Percentiles rank a stretch among this genome's conserved stretches.
Conservation (phyloP, 2,888 invertebrate genomes). For the Caradrina kadenii region DNA sequence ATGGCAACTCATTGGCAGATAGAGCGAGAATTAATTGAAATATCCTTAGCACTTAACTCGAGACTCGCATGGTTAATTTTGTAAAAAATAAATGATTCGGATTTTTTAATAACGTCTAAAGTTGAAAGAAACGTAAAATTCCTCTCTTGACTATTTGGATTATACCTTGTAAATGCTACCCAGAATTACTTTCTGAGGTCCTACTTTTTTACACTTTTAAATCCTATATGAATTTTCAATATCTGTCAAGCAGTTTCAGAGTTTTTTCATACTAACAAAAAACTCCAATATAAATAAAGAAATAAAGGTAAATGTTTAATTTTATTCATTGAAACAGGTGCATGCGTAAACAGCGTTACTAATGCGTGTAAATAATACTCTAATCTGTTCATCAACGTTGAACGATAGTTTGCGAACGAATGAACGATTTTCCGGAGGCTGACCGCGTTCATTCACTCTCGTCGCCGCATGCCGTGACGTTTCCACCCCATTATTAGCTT, state of each 20-base stretch:
- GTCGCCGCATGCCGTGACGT: slow-evolving; percentile 69
- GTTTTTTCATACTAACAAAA: background rate
- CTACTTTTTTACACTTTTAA: background rate
- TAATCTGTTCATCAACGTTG: slow-evolving; percentile 79
- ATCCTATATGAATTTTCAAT: background rate
- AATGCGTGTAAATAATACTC: slow-evolving; percentile 73
- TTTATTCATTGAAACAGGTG: slow-evolving; percentile 35
- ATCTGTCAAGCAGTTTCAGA: too few species aligned
- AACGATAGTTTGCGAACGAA: slow-evolving; percentile 73
- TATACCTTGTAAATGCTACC: too few species aligned
- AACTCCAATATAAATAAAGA: background rate
- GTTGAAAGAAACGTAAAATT: too few species aligned
- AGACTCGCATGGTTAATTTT: slow-evolving; percentile 16
- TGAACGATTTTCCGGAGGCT: slow-evolving; percentile 82
- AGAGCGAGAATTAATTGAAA: slow-evolving; percentile 10
- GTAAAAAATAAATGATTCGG: background rate
- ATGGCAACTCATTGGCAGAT: slow-evolving; percentile 9
- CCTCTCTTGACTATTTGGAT: background rate
- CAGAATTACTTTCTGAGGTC: too few species aligned
- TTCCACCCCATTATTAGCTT: slow-evolving; percentile 44
- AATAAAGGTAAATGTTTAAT: slow-evolving; percentile 3
- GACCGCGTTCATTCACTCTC: slow-evolving; percentile 72
- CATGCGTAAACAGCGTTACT: slow-evolving; percentile 73
- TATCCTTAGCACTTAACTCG: slow-evolving; percentile 3
- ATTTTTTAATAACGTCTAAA: background rate